Conservation (phyloP, 2,113 vertebrate genomes). For the Solea senegalensis region DNA sequence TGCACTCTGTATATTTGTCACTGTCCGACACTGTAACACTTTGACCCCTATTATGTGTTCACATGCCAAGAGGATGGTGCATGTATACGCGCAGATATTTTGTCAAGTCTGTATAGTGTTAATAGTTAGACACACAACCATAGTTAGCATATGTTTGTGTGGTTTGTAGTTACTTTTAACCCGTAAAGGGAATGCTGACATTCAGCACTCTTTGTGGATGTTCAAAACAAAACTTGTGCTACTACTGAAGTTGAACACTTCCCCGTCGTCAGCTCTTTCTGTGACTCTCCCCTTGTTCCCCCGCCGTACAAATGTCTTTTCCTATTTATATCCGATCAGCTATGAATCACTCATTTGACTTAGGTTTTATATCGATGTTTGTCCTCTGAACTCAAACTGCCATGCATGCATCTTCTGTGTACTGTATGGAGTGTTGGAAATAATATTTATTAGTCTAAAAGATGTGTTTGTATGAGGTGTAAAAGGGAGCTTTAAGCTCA, state of each 20-base stretch:
- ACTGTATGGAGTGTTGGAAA: constrained; percentile 82
- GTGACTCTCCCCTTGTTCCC: constrained; percentile 30
- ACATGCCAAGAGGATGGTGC: constrained; percentile 42
- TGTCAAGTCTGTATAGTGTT: constrained; percentile 43
- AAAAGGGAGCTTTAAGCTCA: constrained; percentile 74
- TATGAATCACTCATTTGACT: constrained; percentile 80
- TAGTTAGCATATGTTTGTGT: constrained; percentile 77
- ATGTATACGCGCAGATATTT: constrained; percentile 53
- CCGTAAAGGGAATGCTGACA: constrained; percentile 81
- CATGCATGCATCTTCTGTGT: constrained; percentile 90
- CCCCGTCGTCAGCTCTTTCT: constrained; percentile 51
- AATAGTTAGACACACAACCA: constrained; percentile 59
- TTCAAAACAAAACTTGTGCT: constrained; percentile 76
- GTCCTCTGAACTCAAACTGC: constrained; percentile 82
- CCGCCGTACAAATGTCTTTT: constrained; percentile 67
- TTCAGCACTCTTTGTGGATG: constrained; percentile 78
- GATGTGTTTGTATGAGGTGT: constrained; percentile 78
- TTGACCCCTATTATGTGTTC: constrained; percentile 46
- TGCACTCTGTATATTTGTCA: constrained; percentile 50
- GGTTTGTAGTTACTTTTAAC: constrained; percentile 60
- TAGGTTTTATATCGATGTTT: constrained; percentile 84
- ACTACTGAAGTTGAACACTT: constrained; percentile 81
- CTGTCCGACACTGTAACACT: constrained; percentile 58
- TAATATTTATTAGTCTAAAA: constrained; percentile 82
- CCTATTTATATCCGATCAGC: constrained; percentile 69